Base-by-base conservation (phyloP, 1,140 invertebrate species). In the Camponotus pennsylvanicus region DNA sequence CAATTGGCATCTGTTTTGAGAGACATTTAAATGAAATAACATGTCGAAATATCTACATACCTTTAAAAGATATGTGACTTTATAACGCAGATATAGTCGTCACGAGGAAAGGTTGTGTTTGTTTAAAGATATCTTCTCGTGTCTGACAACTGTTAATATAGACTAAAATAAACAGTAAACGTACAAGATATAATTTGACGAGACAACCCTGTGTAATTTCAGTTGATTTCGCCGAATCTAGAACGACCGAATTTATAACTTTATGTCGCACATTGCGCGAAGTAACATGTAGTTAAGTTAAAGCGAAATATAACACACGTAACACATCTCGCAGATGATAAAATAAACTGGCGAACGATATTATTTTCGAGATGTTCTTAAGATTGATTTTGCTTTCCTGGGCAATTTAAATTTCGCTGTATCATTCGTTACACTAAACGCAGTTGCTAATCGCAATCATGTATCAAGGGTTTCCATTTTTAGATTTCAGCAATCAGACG, bases 351-450 rank as follows among this genome's bases (percentile, higher is more conserved):
- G 1, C 52, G 8, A 57, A 61, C 18, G 27, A 3, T 78, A 78
- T 78, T 78, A n/a, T 42, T 40, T 3, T 11, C 45, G 59, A 52
- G n/a, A 42, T 77, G 63, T 49, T 66, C 13, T 6, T 18, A 15
- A 63, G 59, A 86, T 70, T 59, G 66, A 69, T 86, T 82, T 83
- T 73, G 55, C 52, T 70, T 79, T 66, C 34, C 34, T 32, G 40
- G 21, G 59, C 21, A 57, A 85, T 85, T 85, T 78, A 13, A 57
- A 52, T 18, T 85, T 42, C 32, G 45, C 4, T 37, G 21, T 66
- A 85, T 55, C 73, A 66, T 77, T 76, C 64, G 77, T 82, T 27
- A 27, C 77, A 86, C 77, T 66, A 49, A 86, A 86, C 21, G 34
- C 55, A 80, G 42, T 82, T 71, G 66, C 34, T 82, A 86, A 86